Evolutionary conservation across 2,888 invertebrate genomes (phyloP).

Genomic region (Eudemis profundana): DNA sequence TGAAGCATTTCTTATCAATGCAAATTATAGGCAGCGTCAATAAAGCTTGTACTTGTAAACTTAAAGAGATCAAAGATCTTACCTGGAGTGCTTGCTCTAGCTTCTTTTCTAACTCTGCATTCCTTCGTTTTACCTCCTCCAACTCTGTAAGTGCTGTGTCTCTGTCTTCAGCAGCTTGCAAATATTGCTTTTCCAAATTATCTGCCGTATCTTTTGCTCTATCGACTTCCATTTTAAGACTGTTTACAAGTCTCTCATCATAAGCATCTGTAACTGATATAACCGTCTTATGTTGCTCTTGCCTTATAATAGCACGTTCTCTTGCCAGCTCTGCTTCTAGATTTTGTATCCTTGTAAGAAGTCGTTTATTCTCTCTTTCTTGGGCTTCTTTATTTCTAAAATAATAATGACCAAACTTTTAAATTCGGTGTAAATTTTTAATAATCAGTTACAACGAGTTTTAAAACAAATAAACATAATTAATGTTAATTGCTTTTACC

Average conservation of each 20-base stretch:
- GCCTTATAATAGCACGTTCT: conserved; percentile 85
- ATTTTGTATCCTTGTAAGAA: conserved; percentile 91
- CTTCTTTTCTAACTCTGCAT: conserved; percentile 91
- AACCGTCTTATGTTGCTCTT: conserved; percentile 82
- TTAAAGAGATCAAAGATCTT: conserved; percentile 49
- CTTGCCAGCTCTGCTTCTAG: conserved; percentile 93
- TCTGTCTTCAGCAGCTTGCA: conserved; percentile 90
- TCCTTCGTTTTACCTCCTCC: conserved; percentile 92
- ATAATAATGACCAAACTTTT: neutral
- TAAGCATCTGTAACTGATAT: conserved; percentile 84
- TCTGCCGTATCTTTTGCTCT: conserved; percentile 92
- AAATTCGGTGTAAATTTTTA: no score
- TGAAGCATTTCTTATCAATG: conserved; percentile 25
- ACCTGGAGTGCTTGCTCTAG: conserved; percentile 88
- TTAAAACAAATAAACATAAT: no score
- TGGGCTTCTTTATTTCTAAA: conserved; percentile 92
- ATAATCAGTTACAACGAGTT: no score
- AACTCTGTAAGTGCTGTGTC: conserved; percentile 90
- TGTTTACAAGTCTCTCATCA: conserved; percentile 88
- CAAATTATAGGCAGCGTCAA: neutral
- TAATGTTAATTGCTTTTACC: conserved; percentile 59
- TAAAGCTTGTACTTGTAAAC: neutral
- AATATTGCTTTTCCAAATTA: conserved; percentile 92
- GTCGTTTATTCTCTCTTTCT: conserved; percentile 93
- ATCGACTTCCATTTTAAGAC: conserved; percentile 90